Conservation (phyloP, 2,113 vertebrate species). For the Alethe diademata region DNA sequence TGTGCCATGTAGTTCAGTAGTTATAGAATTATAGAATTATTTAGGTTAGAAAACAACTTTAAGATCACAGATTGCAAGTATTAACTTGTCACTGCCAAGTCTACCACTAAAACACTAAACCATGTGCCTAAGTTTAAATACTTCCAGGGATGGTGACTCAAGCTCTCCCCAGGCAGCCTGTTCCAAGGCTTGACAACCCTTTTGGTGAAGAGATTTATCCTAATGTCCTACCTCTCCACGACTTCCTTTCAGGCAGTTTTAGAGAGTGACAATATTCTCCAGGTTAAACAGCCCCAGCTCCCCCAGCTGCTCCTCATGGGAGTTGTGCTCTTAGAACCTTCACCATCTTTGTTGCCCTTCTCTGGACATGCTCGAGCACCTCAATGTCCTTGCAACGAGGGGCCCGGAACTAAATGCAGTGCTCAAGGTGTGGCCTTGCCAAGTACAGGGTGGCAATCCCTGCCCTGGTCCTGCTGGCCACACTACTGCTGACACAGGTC, state of each 20-base stretch:
- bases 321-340: background rate
- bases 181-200: background rate
- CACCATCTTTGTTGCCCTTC: background rate
- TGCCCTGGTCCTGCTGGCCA: background rate
- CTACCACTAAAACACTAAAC: background rate
- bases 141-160: background rate
- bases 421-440: rapidly evolving
- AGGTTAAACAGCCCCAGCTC: background rate
- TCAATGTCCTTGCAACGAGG: background rate
- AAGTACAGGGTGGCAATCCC: rapidly evolving
- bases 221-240: background rate
- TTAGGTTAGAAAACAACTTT: background rate
- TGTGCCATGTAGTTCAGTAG: background rate
- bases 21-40: background rate
- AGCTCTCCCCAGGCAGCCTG: background rate
- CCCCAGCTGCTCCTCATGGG: background rate
- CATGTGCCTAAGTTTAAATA: rapidly evolving
- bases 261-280: background rate
- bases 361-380: background rate
- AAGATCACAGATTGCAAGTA: background rate
- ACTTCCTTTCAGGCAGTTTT: background rate
- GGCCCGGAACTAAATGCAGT: background rate
- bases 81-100: background rate
- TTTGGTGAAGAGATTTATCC: background rate
- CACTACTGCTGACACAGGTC: background rate